phyloP scores from a whole-genome alignment of 2,113 vertebrate genomes.

The Trematocara nigrifrons region DNA sequence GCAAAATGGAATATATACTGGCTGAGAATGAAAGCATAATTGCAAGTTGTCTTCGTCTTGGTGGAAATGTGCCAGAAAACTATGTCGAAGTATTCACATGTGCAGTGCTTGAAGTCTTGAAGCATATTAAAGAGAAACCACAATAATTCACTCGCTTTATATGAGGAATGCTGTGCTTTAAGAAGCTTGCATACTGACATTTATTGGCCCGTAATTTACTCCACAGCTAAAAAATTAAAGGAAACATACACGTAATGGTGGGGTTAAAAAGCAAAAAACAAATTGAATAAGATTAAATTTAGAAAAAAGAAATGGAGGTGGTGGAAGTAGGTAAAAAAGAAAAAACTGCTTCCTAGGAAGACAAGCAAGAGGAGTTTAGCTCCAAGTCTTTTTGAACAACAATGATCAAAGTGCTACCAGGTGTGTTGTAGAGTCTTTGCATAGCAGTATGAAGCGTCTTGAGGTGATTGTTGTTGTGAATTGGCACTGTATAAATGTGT shows the following conservation, averaged over 20 bases:
- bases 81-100: neutral
- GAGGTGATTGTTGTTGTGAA: neutral
- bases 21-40: neutral
- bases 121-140: neutral
- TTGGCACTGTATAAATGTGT: neutral
- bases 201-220: neutral
- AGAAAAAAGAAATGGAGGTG: neutral
- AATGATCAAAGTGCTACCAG: neutral
- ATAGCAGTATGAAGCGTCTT: neutral
- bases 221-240: neutral
- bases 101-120: neutral
- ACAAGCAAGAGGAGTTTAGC: neutral
- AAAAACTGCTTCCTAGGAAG: neutral
- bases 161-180: neutral
- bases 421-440: neutral
- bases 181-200: neutral
- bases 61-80: neutral
- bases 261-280: neutral
- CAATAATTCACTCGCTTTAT: neutral
- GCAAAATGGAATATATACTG: neutral
- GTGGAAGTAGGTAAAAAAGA: neutral
- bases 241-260: neutral
- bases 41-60: neutral
- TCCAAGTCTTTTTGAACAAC: neutral
- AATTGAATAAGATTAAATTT: neutral